Evolutionary conservation across 2,113 vertebrate genomes (phyloP), one percentile per base, ranked within the genome.

Genomic region (Sapayoa aenigma): DNA sequence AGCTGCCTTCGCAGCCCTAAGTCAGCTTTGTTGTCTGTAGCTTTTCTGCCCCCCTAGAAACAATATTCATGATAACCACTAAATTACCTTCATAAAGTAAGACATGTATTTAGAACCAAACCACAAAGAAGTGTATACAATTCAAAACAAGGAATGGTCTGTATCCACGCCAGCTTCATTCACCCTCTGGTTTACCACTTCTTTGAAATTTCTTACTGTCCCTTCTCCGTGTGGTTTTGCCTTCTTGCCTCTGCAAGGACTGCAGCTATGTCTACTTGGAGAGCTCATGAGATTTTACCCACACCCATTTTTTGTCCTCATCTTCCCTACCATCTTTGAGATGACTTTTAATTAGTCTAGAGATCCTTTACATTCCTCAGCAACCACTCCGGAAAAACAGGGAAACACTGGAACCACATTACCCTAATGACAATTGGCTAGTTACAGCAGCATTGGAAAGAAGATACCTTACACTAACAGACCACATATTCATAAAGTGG

Each of bases 151-250:
- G 30, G 56, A 59, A 44, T 10, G 35, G 5, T 42, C 49, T 44
- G n/a, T 49, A 21, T 1, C 14, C 15, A 9, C 0, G 3, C 47
- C 52, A 87, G 30, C 21, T 50, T 90, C 0, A 0, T 8, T 88
- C 1, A 0, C 14, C 11, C 4, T 82, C 18, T 35, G 35, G 9
- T 68, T 78, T 68, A 6, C 19, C 75, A 42, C 44, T 44, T 47
- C 12, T 68, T 30, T 10, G 8, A 42, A 8, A 31, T 59, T 59
- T 58, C 22, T 62, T 58, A 2, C 16, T 3, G 1, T 62, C 14
- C 58, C 31, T 80, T 66, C 11, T 81, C 21, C 16, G 8, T 12
- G 19, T 35, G 35, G 12, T 49, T 96, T 96, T 72, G 33, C 25
- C 33, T 56, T 19, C 30, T 23, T 77, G 28, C 12, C 23, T 58